These are phyloP conservation scores for Lucifuga dentata DNA, from an alignment of 2,113 vertebrate genomes.

Conservation along the genomic window DNA sequence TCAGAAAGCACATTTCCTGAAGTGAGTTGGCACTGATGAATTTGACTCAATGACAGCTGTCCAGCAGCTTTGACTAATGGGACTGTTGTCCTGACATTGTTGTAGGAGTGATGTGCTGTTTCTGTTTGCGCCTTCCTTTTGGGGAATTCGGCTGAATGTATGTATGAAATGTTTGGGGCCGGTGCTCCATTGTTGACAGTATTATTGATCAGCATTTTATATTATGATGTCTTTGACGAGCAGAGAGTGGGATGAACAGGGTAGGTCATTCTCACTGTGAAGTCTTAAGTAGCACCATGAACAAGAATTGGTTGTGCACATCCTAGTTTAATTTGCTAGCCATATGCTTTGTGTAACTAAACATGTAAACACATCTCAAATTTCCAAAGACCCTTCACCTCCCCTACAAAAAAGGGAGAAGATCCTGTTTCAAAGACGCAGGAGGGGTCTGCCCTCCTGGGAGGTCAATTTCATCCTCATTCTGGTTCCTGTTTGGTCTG, in stretches of 20 bases:
- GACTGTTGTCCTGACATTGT: conserved; percentile 62
- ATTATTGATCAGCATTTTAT: conserved; percentile 78
- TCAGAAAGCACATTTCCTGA: conserved; percentile 73
- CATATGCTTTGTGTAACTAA: conserved; percentile 37
- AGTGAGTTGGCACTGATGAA: conserved; percentile 70
- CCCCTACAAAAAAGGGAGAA: conserved; percentile 38
- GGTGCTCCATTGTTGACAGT: conserved; percentile 80
- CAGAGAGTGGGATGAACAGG: conserved; percentile 59
- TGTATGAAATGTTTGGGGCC: conserved; percentile 84
- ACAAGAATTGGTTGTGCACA: conserved; percentile 48
- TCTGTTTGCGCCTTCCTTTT: conserved; percentile 65
- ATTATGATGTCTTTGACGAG: conserved; percentile 67
- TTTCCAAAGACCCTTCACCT: conserved; percentile 37
- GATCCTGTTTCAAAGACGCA: conserved; percentile 54
- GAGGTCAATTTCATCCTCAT: conserved; percentile 58
- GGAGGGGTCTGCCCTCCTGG: conserved; percentile 26
- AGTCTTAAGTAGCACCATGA: conserved; percentile 63
- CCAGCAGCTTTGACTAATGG: conserved; percentile 35
- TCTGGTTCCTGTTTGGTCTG: conserved; percentile 79
- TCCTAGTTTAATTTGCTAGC: conserved; percentile 39
- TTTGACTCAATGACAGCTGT: conserved; percentile 60
- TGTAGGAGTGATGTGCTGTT: conserved; percentile 65
- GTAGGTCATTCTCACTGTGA: conserved; percentile 73
- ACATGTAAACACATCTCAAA: conserved; percentile 24
- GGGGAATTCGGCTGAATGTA: conserved; percentile 80